Conservation (phyloP, 2,113 vertebrate species). For the Oophaga pumilio region DNA sequence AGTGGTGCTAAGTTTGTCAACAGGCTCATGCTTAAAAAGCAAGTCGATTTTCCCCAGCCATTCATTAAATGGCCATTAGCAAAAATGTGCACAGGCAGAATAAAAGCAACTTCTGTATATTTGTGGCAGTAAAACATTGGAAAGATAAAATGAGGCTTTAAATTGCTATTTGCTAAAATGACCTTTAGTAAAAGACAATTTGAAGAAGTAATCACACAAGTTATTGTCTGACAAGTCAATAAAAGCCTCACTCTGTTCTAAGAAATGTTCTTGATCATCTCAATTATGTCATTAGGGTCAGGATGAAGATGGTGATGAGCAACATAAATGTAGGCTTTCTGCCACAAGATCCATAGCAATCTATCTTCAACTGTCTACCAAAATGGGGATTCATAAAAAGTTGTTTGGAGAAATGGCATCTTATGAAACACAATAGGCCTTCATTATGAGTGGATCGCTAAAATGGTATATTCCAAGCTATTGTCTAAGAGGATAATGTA, state of each 20-base stretch:
- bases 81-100: constrained; percentile 1
- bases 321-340: constrained; percentile 17
- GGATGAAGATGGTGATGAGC: not conserved
- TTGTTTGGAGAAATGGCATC: not conserved
- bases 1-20: not conserved
- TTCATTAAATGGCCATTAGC: not conserved
- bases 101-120: constrained; percentile 18
- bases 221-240: constrained; percentile 49
- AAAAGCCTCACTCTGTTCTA: not conserved
- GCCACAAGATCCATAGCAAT: constrained; percentile 20
- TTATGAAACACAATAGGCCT: not conserved
- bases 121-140: constrained; percentile 7
- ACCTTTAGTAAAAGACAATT: constrained; percentile 36
- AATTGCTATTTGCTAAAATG: constrained; percentile 26
- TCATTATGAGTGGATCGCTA: constrained; percentile 2
- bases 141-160: constrained; percentile 19
- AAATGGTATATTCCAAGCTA: not conserved
- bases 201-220: constrained; percentile 42
- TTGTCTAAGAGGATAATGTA: not conserved
- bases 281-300: constrained; percentile 43
- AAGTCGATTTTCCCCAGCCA: not conserved
- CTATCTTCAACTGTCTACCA: not conserved
- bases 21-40: not conserved
- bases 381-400: constrained; percentile 19
- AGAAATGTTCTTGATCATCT: not conserved